Evolutionary conservation across 2,888 invertebrate genomes (phyloP), one percentile per base, ranked within the genome.

Genomic region (Bibio marci): DNA sequence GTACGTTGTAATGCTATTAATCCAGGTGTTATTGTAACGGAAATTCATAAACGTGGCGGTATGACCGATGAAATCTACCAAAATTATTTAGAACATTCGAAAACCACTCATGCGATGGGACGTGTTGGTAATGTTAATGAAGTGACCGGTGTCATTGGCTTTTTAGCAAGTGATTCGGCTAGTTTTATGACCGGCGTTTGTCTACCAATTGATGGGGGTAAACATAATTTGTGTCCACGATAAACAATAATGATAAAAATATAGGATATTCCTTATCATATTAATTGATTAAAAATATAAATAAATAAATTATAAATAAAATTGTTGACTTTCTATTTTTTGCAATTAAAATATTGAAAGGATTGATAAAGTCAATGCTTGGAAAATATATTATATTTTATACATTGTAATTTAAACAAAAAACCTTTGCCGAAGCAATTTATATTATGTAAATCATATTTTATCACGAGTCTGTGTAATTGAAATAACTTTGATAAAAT

Each of bases 141-240:
- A 63, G 87, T 92, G 1, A 92, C 97, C 1, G 73, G 74, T 36
- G 73, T 87, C 1, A 92, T 98, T 49, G 80, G 80, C 0, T 98
- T 91, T 62, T 66, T 98, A 41, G 94, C 94, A 1, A 86, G 88
- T 45, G 78, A 83, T 39, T 67, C 78, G 45, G 79, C 88, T 3
- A 85, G 82, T 48, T 94, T 87, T 54, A 85, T 87, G 4, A 97
- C 97, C 7, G 95, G 92, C 4, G 82, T 73, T 4, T 79, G 77
- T 40, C 49, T 97, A 17, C 82, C 90, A 0, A 83, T 95, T 1
- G 97, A 97, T 59, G 97, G 97, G 17, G 97, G 97, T 1, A 70
- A 91, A 36, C 87, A 90, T 59, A 83, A 82, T 6, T 83, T 91
- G 80, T 92, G 92, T 52, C 91, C 92, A 10, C 74, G 91, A 52